Base-by-base conservation (phyloP, 2,113 vertebrate genomes). In the Alosa alosa region DNA sequence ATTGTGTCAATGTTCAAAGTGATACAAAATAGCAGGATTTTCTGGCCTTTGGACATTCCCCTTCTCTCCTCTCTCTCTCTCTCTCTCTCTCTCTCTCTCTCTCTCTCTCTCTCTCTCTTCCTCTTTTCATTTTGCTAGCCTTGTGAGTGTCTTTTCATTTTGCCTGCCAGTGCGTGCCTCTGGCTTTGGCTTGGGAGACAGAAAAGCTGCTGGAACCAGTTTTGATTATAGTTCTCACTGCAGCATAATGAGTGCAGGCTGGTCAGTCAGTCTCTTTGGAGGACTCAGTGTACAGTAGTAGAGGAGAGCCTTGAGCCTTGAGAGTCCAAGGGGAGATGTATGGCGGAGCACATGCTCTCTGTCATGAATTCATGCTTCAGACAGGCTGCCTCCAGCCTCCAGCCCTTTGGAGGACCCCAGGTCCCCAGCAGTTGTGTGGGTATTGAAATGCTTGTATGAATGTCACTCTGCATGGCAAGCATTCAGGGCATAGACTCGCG, bases 161-260 rank as follows among this genome's bases (percentile, higher is more conserved):
- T 50, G 81, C 84, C 85, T 49, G 49, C 84, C 85, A 84, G 52
- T 88, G 17, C 68, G 46, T 78, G 41, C 25, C 18, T 5, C 11
- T 88, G 86, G 89, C 82, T 0, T 83, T 18, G 82, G 45, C 11
- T 39, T 84, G 46, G 47, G 39, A 11, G 41, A 68, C 81, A 68
- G 87, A 87, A 87, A 64, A 39, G 31, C 50, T 75, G 15, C 52
- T 85, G 72, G 46, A 86, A 85, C 85, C 86, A 87, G 4, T 36
- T 89, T 88, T 83, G 88, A 90, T 86, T 68, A 82, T 81, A 60
- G 82, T 39, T 78, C 39, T 44, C 10, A 18, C 49, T 87, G 68
- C 57, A 87, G 55, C 75, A 82, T 81, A 84, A 82, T 83, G 55
- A 89, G 22, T 60, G 17, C 44, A 85, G 82, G 39, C 85, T 87